Percentiles rank a stretch among this genome's conserved stretches.
Evolutionary conservation across 1,140 invertebrate genomes (phyloP).

Genomic region (Colletes latitarsis): DNA sequence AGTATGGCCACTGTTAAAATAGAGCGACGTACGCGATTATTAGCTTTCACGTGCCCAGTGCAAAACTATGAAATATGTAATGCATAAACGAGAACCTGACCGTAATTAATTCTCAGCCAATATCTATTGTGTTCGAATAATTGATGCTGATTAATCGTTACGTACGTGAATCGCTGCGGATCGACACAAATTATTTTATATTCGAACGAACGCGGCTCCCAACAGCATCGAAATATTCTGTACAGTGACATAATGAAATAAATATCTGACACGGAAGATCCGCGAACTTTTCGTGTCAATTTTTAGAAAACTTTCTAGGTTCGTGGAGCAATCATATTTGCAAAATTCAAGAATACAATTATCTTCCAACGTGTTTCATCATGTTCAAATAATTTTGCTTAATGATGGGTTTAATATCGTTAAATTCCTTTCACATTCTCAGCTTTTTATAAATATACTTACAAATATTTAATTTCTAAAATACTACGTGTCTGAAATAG

Average conservation of each 20-base stretch:
- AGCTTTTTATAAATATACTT: no score
- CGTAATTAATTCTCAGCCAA: conserved; percentile 18
- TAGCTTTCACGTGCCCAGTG: not conserved
- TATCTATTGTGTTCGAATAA: conserved; percentile 21
- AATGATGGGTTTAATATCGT: no score
- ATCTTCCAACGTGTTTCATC: no score
- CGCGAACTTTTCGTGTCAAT: no score
- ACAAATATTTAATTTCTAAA: no score
- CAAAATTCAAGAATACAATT: no score
- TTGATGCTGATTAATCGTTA: not conserved
- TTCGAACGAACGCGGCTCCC: not conserved
- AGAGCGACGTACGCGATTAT: not conserved
- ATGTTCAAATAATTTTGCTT: no score
- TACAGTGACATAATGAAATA: not conserved
- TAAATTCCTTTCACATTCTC: no score
- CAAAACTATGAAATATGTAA: conserved; percentile 1
- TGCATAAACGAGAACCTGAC: not conserved
- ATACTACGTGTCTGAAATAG: no score
- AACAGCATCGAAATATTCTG: not conserved
- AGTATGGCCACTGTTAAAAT: not conserved
- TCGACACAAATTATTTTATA: not conserved
- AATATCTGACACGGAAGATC: not conserved
- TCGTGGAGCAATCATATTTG: no score
- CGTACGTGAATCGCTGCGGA: not conserved
- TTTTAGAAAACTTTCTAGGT: no score